Evolutionary conservation across 2,113 vertebrate genomes (phyloP).

Genomic region (Oncorhynchus clarkii): DNA sequence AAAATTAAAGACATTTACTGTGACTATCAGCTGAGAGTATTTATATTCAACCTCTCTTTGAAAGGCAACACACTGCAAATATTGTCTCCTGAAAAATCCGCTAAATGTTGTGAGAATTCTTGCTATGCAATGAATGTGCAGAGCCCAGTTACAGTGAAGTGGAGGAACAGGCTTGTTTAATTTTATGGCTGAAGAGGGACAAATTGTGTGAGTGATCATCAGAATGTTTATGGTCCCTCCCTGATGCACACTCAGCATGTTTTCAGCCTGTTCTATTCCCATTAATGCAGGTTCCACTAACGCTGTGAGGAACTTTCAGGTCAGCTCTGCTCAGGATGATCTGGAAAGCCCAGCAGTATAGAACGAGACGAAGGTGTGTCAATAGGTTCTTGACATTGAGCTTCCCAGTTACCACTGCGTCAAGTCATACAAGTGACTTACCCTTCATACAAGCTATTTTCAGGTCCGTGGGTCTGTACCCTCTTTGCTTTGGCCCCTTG

Average conservation of each 20-base stretch:
- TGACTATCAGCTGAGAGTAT: no score
- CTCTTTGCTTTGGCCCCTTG: background rate
- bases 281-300: slow-evolving; percentile 4
- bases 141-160: background rate
- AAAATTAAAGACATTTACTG: no score
- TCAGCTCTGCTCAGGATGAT: background rate
- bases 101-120: no score
- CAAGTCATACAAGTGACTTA: no score
- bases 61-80: no score
- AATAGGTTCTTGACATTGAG: no score
- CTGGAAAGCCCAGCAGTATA: background rate
- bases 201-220: slow-evolving; percentile 3
- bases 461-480: background rate
- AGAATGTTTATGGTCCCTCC: background rate
- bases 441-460: no score
- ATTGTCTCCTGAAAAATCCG: no score
- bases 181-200: slow-evolving; percentile 5
- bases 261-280: slow-evolving; percentile 3
- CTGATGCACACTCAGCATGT: background rate
- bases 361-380: no score
- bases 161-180: background rate
- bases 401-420: no score
- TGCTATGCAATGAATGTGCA: background rate
- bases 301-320: slow-evolving; percentile 13
- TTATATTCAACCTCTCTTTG: no score